phyloP scores from a whole-genome alignment of 35 echinoderm and acorn worm species.

The Nesometra sesokonis region DNA sequence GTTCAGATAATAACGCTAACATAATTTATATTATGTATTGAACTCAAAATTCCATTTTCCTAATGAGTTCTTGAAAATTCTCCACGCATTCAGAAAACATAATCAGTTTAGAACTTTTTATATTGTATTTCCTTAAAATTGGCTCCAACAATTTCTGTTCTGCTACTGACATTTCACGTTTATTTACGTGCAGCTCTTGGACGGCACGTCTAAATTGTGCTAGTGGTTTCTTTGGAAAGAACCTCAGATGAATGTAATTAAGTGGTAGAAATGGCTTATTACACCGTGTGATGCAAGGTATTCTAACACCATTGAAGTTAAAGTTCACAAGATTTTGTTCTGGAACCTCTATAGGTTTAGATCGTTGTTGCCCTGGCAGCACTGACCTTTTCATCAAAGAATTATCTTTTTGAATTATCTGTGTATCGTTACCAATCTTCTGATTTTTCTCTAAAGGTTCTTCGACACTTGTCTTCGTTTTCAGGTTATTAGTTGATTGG shows the following conservation, averaged over 20 bases:
- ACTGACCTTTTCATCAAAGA: no score
- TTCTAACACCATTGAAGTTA: neutral
- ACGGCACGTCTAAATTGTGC: neutral
- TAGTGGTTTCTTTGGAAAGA: neutral
- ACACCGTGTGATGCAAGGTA: neutral
- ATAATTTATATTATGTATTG: no score
- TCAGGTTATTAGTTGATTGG: neutral
- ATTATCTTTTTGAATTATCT: no score
- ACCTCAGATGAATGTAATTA: neutral
- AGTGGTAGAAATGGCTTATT: neutral
- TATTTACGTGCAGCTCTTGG: neutral
- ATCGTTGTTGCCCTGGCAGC: no score
- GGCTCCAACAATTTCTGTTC: neutral
- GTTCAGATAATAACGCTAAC: no score
- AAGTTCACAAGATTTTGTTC: neutral
- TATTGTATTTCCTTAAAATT: neutral
- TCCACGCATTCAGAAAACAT: neutral
- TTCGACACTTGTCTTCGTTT: neutral
- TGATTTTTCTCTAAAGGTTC: no score
- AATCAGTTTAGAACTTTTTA: neutral
- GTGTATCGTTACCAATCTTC: no score
- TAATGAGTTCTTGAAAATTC: neutral
- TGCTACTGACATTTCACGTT: neutral
- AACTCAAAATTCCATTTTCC: no score
- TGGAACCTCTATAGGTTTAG: neutral